phyloP scores from a whole-genome alignment of 2,888 invertebrate genomes.

The Hemaris fuciformis region DNA sequence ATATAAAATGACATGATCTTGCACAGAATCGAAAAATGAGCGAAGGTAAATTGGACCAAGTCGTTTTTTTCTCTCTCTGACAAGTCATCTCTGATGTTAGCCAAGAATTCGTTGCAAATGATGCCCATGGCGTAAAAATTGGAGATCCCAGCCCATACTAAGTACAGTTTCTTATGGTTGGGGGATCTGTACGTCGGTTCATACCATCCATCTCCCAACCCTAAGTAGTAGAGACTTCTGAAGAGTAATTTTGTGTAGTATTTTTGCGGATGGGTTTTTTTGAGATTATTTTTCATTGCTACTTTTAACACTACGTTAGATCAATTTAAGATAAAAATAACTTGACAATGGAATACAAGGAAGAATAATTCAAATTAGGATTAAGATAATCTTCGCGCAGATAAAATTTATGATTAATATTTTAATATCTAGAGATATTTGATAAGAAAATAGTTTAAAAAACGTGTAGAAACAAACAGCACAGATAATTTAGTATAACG shows the following conservation, averaged over 20 bases:
- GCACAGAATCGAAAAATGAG: conserved; percentile 37
- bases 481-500: no score
- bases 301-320: no score
- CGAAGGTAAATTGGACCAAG: conserved; percentile 43
- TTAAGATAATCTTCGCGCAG: background rate
- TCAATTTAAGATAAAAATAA: background rate
- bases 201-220: conserved; percentile 52
- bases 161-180: conserved; percentile 31
- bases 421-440: no score
- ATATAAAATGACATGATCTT: conserved; percentile 45
- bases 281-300: background rate
- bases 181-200: conserved; percentile 29
- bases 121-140: conserved; percentile 39
- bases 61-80: conserved; percentile 46
- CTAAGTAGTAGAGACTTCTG: conserved; percentile 40
- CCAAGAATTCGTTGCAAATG: conserved; percentile 39
- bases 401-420: no score
- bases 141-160: conserved; percentile 37
- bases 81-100: conserved; percentile 41
- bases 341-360: background rate
- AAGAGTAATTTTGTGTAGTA: conserved; percentile 44
- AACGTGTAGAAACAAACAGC: no score
- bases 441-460: no score
- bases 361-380: background rate
- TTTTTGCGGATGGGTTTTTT: conserved; percentile 42